These are phyloP conservation scores for Ctena decussata DNA, from an alignment of 2,888 invertebrate species.

Conservation along the genomic window DNA sequence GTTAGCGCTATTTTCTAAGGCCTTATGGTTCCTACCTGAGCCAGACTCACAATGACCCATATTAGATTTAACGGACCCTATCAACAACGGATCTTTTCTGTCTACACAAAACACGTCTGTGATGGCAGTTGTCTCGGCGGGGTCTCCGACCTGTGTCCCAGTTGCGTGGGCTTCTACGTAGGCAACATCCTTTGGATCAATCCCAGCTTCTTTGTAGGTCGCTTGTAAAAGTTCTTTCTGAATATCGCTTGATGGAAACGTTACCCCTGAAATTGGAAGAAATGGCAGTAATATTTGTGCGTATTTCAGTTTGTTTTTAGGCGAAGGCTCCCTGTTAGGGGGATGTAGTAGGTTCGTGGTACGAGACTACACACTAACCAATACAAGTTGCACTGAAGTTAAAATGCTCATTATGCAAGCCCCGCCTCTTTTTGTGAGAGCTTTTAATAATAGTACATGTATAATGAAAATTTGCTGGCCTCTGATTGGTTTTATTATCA, in stretches of 20 bases:
- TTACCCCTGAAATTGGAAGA: conserved; percentile 87
- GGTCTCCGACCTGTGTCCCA: conserved; percentile 97
- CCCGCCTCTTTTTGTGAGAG: no score
- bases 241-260: conserved; percentile 89
- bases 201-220: conserved; percentile 93
- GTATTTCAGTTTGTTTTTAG: no score
- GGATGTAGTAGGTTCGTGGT: no score
- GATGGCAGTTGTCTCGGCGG: conserved; percentile 98
- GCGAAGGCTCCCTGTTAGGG: no score
- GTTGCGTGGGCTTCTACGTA: conserved; percentile 99
- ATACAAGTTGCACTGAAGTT: no score
- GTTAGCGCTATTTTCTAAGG: no score
- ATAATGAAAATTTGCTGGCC: no score
- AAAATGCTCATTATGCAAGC: no score
- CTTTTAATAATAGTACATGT: no score
- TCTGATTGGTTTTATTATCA: no score
- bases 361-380: no score
- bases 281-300: no score
- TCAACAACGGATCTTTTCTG: conserved; percentile 90
- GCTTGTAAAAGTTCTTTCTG: conserved; percentile 91
- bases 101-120: conserved; percentile 89
- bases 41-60: conserved; percentile 99
- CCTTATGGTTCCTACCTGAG: conserved; percentile 87
- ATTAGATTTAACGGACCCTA: conserved; percentile 99
- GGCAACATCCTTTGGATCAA: conserved; percentile 93